phyloP scores from a whole-genome alignment of 2,888 invertebrate species.

The Drosophila mimetica region DNA sequence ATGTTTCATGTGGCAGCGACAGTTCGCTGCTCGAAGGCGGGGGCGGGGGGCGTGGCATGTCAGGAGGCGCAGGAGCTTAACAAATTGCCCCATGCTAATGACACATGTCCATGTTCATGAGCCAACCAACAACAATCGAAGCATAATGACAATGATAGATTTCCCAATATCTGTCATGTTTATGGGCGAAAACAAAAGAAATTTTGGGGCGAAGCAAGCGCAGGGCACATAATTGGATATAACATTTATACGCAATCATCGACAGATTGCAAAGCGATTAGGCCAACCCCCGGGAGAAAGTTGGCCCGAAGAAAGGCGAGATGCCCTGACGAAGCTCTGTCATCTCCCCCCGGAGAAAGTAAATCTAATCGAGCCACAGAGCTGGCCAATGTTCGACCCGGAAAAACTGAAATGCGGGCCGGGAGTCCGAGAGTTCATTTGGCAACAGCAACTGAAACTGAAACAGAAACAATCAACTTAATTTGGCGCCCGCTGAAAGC shows the following conservation, averaged over 20 bases:
- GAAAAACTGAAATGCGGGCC: slow-evolving; percentile 29
- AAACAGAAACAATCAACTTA: slow-evolving; percentile 80
- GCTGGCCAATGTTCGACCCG: slow-evolving; percentile 22
- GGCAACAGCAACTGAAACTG: too few species aligned
- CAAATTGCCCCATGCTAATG: slow-evolving; percentile 78
- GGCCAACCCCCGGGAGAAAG: slow-evolving; percentile 60
- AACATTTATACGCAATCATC: slow-evolving; percentile 83
- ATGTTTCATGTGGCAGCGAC: slow-evolving; percentile 73
- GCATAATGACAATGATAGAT: slow-evolving; percentile 85
- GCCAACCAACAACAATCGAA: slow-evolving; percentile 80
- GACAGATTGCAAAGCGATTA: slow-evolving; percentile 83
- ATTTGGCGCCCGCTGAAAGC: slow-evolving; percentile 82
- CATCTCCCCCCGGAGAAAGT: slow-evolving; percentile 17
- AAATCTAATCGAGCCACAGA: slow-evolving; percentile 63
- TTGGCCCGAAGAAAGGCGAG: slow-evolving; percentile 38
- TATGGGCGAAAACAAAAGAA: slow-evolving; percentile 70
- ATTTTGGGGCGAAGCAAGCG: too few species aligned
- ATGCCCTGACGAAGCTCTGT: slow-evolving; percentile 6
- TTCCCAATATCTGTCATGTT: slow-evolving; percentile 84
- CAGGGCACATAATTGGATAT: slow-evolving; percentile 79
- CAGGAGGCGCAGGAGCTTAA: slow-evolving; percentile 48
- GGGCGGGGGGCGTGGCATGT: slow-evolving; percentile 1
- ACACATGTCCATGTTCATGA: slow-evolving; percentile 30
- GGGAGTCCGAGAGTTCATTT: slow-evolving; percentile 39
- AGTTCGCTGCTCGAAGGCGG: slow-evolving; percentile 36